These are phyloP conservation scores for Prionchulus punctatus DNA, from an alignment of 2,888 invertebrate species.

Conservation along the genomic window DNA sequence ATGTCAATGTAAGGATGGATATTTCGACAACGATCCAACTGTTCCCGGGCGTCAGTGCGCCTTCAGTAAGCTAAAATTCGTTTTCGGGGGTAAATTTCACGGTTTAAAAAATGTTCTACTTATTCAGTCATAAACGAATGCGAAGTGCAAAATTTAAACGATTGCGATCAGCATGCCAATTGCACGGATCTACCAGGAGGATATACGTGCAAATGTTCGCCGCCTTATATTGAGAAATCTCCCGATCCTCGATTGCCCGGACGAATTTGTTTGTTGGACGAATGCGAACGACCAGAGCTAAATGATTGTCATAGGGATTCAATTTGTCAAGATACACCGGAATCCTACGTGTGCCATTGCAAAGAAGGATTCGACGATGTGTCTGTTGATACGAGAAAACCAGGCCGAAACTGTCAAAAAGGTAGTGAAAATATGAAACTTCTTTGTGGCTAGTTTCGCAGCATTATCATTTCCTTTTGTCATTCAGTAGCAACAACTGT, in stretches of 20 bases:
- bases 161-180: slow-evolving; percentile 26
- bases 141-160: slow-evolving; percentile 22
- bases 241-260: slow-evolving; percentile 8
- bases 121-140: slow-evolving; percentile 9
- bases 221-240: slow-evolving; percentile 6
- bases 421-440: neutral
- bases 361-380: slow-evolving; percentile 26
- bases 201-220: slow-evolving; percentile 12
- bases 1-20: slow-evolving; percentile 23
- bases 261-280: slow-evolving; percentile 16
- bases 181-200: slow-evolving; percentile 27
- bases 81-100: too few relatives aligned
- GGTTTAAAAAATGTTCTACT: too few relatives aligned
- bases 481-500: neutral
- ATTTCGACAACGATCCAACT: slow-evolving; percentile 25
- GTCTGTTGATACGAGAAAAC: slow-evolving; percentile 20
- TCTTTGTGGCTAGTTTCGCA: too few relatives aligned
- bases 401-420: slow-evolving; percentile 22
- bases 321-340: slow-evolving; percentile 22
- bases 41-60: slow-evolving; percentile 26
- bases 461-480: too few relatives aligned
- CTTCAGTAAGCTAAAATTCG: slow-evolving; percentile 17
- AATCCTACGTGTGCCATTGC: slow-evolving; percentile 23
- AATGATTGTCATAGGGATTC: slow-evolving; percentile 28
- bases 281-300: slow-evolving; percentile 19